Conservation (phyloP, 2,888 invertebrate species). For the Rhaphigaster nebulosa region DNA sequence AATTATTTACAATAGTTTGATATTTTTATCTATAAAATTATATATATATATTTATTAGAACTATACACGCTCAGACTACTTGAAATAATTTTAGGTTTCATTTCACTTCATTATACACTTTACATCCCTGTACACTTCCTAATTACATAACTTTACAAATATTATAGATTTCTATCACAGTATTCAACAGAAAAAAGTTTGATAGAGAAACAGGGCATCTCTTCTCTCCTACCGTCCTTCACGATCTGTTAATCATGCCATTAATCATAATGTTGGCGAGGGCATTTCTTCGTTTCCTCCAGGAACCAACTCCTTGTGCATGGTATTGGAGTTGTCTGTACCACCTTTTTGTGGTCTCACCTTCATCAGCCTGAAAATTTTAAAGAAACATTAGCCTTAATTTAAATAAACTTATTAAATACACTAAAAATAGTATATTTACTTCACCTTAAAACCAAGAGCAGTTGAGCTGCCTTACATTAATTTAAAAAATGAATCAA, state of each 20-base stretch:
- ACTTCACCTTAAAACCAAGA: too few species aligned
- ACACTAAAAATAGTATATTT: not conserved
- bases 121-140: conserved; percentile 59
- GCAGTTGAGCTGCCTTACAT: not conserved
- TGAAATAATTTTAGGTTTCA: conserved; percentile 12
- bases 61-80: conserved; percentile 52
- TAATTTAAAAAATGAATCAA: not conserved
- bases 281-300: conserved; percentile 92
- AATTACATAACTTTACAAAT: conserved; percentile 58
- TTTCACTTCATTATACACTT: conserved; percentile 52
- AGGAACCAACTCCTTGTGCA: conserved; percentile 91
- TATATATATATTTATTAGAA: conserved; percentile 31
- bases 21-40: conserved; percentile 51
- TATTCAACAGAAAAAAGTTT: conserved; percentile 40
- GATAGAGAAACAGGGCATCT: conserved; percentile 36
- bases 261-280: conserved; percentile 98
- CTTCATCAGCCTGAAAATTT: conserved; percentile 85
- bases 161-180: conserved; percentile 55
- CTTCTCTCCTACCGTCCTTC: conserved; percentile 43
- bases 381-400: not conserved
- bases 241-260: conserved; percentile 70
- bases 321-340: conserved; percentile 91
- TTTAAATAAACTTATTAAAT: not conserved
- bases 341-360: conserved; percentile 88
- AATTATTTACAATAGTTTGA: conserved; percentile 56